Evolutionary conservation across 2,888 invertebrate genomes (phyloP).

Genomic region (Mactromeris polynyma): DNA sequence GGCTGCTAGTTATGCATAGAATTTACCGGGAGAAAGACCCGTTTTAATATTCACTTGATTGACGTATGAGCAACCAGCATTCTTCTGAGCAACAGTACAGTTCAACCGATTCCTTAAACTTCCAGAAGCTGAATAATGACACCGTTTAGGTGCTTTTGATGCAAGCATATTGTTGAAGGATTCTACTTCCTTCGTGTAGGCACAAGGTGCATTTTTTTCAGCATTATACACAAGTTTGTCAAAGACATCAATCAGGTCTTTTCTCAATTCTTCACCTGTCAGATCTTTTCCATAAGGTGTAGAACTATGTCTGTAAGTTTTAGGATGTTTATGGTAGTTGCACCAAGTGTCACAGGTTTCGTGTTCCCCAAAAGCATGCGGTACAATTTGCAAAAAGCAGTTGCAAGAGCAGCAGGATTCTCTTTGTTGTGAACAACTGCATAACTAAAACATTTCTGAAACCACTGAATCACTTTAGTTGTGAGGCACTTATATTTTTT

Average conservation of each 20-base stretch:
- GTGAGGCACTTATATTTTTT: conserved; percentile 51
- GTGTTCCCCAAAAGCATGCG: not conserved
- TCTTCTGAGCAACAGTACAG: conserved; percentile 58
- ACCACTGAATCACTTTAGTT: conserved; percentile 7
- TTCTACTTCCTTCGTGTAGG: not conserved
- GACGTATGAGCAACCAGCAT: conserved; percentile 38
- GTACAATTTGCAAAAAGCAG: not conserved
- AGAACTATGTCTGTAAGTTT: conserved; percentile 12
- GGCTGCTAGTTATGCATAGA: not conserved
- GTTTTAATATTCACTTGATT: conserved; percentile 19
- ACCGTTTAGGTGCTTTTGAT: conserved; percentile 54
- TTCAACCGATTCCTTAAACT: conserved; percentile 35
- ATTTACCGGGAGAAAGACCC: conserved; percentile 51
- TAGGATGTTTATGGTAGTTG: not conserved
- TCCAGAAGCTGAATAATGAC: conserved; percentile 45
- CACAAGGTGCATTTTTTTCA: not conserved
- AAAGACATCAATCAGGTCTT: not conserved
- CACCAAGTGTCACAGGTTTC: not conserved
- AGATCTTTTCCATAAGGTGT: conserved; percentile 43
- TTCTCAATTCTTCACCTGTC: not conserved
- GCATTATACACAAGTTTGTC: not conserved
- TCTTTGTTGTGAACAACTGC: not conserved
- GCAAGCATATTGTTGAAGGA: conserved; percentile 30
- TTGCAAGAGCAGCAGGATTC: not conserved
- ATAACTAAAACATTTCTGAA: not conserved